A percentile compares a stretch with the other conserved stretches of the same genome.
These are phyloP conservation scores for Acrocephalus scirpaceus DNA, from an alignment of 2,797 vertebrate species.

Conservation along the genomic window DNA sequence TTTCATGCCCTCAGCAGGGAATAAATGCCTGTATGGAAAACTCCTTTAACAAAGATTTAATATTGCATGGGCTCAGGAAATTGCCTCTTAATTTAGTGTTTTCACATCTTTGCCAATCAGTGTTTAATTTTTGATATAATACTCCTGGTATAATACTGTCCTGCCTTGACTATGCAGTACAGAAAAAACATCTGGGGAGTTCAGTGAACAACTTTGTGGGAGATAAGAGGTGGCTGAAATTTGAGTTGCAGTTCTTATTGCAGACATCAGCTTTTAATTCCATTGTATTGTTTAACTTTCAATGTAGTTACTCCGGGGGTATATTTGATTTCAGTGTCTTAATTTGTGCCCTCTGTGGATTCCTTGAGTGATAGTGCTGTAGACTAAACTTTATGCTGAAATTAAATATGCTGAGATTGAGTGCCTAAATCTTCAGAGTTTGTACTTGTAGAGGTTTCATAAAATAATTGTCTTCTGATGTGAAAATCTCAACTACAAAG, in stretches of 20 bases:
- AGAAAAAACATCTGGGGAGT: neutral
- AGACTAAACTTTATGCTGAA: neutral
- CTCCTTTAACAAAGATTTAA: neutral
- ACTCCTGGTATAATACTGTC: neutral
- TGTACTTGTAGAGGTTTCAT: neutral
- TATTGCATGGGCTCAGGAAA: neutral
- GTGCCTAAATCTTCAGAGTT: neutral
- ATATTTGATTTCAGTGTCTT: neutral
- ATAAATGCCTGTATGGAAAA: neutral
- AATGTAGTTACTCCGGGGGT: neutral
- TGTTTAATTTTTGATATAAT: constrained; percentile 9
- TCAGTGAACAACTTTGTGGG: neutral
- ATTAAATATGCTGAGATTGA: neutral
- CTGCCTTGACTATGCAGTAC: neutral
- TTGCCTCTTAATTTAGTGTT: constrained; percentile 22
- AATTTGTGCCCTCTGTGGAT: neutral
- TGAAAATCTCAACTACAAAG: neutral
- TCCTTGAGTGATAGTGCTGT: neutral
- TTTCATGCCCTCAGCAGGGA: neutral
- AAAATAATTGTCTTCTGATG: neutral
- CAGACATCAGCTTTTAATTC: neutral
- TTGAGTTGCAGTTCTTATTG: neutral
- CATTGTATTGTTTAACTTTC: neutral
- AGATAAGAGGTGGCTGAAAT: neutral
- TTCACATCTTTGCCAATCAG: neutral